Evolutionary conservation across 2,797 vertebrate genomes (phyloP).

Genomic region (Acipenser ruthenus): DNA sequence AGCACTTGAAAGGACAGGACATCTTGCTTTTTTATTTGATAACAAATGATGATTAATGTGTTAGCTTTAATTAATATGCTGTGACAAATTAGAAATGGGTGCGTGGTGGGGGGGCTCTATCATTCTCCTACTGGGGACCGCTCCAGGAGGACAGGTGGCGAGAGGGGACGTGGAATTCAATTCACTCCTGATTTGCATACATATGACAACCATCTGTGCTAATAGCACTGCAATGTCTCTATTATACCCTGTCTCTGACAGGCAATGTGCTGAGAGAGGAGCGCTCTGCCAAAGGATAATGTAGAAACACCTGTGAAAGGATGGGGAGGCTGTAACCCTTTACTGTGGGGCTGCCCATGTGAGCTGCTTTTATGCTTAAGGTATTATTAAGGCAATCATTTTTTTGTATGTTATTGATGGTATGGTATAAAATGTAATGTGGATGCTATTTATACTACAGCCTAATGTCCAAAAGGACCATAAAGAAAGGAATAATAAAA

Average conservation of each 20-base stretch:
- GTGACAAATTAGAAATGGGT: conserved; percentile 61
- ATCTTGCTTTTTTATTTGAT: conserved; percentile 46
- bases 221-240: conserved; percentile 85
- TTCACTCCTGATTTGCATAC: conserved; percentile 97
- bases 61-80: conserved; percentile 77
- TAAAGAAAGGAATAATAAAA: no score
- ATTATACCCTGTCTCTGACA: conserved; percentile 58
- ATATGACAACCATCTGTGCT: conserved; percentile 99
- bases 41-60: conserved; percentile 86
- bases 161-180: conserved; percentile 81
- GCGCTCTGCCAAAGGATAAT: conserved; percentile 29
- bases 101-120: conserved; percentile 34
- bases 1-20: conserved; percentile 51
- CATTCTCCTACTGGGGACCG: conserved; percentile 58
- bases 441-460: no score
- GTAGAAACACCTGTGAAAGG: no score
- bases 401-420: no score
- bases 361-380: not conserved
- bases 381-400: no score
- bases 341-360: not conserved
- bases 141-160: conserved; percentile 85
- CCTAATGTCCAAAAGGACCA: no score
- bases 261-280: not conserved
- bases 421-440: no score
- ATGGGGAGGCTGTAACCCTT: conserved; percentile 16